A percentile compares a stretch with the other conserved stretches of the same genome.
phyloP scores from a whole-genome alignment of 2,797 vertebrate genomes.

The Eurystomus glaucurus region DNA sequence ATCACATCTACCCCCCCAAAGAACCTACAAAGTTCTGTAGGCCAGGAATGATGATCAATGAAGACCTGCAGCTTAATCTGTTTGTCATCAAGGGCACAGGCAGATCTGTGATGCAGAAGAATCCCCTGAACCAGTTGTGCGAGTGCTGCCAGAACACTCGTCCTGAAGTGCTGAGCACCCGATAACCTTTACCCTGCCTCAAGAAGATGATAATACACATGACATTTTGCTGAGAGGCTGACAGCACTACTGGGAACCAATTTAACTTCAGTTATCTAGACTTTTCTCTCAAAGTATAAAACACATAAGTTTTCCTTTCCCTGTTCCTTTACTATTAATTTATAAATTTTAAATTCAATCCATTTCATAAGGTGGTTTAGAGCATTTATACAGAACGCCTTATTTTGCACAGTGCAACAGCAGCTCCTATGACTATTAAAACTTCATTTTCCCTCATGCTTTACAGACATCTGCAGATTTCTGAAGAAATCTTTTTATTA shows the following conservation, averaged over 20 bases:
- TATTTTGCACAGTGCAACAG: background rate
- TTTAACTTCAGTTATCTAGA: background rate
- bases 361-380: background rate
- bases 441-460: background rate
- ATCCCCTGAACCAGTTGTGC: background rate
- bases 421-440: background rate
- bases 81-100: background rate
- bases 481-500: background rate
- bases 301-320: background rate
- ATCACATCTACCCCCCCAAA: background rate
- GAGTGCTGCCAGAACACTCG: background rate
- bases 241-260: background rate
- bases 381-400: background rate
- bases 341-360: background rate
- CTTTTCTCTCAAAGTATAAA: background rate
- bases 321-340: background rate
- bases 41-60: background rate
- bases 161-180: background rate
- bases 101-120: background rate
- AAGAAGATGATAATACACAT: rapidly evolving
- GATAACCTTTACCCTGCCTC: slow-evolving; percentile 25
- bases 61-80: background rate
- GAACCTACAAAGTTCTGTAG: background rate
- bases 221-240: background rate
- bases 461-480: background rate